phyloP scores from a whole-genome alignment of 1,140 invertebrate genomes.

The Drosophila malerkotliana region DNA sequence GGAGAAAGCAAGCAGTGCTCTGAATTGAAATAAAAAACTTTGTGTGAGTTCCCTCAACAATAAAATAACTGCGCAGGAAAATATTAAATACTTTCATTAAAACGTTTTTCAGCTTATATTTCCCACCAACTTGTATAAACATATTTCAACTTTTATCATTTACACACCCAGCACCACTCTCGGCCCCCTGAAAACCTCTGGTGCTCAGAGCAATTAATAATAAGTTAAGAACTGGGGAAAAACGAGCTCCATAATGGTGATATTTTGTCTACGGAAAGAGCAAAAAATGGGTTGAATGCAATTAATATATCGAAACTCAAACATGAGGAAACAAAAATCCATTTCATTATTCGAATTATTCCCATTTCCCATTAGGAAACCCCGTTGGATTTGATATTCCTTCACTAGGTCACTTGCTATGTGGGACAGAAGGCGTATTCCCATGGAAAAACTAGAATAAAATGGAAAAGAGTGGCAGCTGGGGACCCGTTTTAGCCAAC shows the following conservation, averaged over 20 bases:
- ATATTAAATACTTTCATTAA: conserved; percentile 80
- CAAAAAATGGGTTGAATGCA: not conserved
- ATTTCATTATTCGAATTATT: conserved; percentile 1
- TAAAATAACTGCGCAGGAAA: conserved; percentile 76
- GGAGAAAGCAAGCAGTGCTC: conserved; percentile 6
- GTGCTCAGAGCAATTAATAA: conserved; percentile 50
- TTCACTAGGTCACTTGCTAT: conserved; percentile 26
- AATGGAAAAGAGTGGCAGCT: conserved; percentile 15
- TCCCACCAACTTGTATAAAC: conserved; percentile 53
- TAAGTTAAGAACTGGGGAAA: conserved; percentile 26
- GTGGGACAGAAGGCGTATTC: conserved; percentile 13
- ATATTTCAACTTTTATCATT: conserved; percentile 71
- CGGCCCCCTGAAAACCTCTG: conserved; percentile 1
- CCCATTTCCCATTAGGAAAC: not conserved
- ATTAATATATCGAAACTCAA: not conserved
- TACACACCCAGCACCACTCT: conserved; percentile 5
- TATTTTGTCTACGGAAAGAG: conserved; percentile 10
- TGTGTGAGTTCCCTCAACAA: conserved; percentile 71
- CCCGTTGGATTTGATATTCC: not conserved
- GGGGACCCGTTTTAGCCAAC: conserved; percentile 14
- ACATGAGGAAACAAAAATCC: not conserved
- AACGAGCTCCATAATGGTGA: conserved; percentile 10
- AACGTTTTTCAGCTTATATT: conserved; percentile 71
- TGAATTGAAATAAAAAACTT: conserved; percentile 66
- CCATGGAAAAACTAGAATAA: conserved; percentile 16